Evolutionary conservation across 2,797 vertebrate genomes (phyloP).

Genomic region (Helarctos malayanus): DNA sequence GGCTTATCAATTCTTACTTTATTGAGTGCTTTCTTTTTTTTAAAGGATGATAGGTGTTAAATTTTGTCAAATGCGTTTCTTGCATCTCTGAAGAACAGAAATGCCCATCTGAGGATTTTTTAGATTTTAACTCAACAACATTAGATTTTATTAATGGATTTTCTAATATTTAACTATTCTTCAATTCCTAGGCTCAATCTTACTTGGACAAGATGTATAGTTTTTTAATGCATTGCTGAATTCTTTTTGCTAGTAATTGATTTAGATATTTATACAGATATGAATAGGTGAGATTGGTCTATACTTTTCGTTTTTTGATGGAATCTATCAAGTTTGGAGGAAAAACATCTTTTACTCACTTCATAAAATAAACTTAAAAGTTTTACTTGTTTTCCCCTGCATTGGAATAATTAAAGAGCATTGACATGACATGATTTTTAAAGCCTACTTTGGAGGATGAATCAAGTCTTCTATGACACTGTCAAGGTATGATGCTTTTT

Average conservation of each 20-base stretch:
- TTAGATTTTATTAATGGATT: neutral
- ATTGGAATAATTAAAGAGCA: neutral
- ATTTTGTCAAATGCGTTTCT: neutral
- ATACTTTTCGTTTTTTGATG: neutral
- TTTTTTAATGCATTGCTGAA: neutral
- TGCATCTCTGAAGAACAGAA: neutral
- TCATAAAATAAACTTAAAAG: neutral
- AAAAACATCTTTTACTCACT: neutral
- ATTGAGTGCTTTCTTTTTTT: neutral
- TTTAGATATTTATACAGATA: neutral
- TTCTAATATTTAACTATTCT: neutral
- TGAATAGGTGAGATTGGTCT: neutral
- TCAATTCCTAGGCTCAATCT: neutral
- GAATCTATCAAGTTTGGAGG: neutral
- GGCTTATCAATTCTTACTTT: neutral
- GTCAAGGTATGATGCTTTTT: neutral
- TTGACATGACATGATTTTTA: neutral
- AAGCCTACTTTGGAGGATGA: neutral
- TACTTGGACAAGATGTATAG: neutral
- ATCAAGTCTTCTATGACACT: neutral
- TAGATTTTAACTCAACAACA: neutral
- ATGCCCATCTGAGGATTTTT: neutral
- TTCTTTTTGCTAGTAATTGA: conserved; percentile 8
- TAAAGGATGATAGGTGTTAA: neutral
- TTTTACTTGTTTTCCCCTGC: neutral